Conservation (phyloP, 1,140 invertebrate genomes). For the Macrobrachium rosenbergii region DNA sequence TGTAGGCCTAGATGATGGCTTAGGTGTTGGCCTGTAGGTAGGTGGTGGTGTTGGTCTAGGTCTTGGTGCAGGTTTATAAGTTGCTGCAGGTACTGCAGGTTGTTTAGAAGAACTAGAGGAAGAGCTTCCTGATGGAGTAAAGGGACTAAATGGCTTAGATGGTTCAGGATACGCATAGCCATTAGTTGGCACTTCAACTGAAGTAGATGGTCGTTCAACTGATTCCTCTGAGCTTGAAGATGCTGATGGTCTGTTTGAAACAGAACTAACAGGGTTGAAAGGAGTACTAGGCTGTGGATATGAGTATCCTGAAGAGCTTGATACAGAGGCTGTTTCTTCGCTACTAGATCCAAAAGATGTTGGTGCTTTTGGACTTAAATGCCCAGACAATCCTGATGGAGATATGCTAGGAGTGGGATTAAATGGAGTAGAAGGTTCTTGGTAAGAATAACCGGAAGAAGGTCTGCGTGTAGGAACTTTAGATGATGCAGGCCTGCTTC, state of each 20-base stretch:
- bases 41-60: slow-evolving; percentile 30
- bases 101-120: background rate
- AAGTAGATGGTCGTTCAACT: background rate
- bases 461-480: background rate
- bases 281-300: slow-evolving; percentile 23
- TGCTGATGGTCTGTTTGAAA: background rate
- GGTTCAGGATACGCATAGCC: slow-evolving; percentile 21
- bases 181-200: background rate
- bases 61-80: slow-evolving; percentile 18
- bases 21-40: background rate
- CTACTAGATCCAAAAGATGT: too few species aligned
- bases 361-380: too few species aligned
- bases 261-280: background rate
- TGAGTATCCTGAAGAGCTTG: slow-evolving; percentile 3
- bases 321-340: background rate
- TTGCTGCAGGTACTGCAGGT: slow-evolving; percentile 4
- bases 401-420: background rate
- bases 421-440: slow-evolving; percentile 32
- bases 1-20: background rate
- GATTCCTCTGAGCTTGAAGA: background rate
- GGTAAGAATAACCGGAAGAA: slow-evolving; percentile 1
- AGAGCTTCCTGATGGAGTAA: background rate
- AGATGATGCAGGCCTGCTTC: too few species aligned
- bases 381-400: background rate
- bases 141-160: slow-evolving; percentile 8